phyloP scores from a whole-genome alignment of 2,113 vertebrate genomes.

The Spermophilus dauricus region DNA sequence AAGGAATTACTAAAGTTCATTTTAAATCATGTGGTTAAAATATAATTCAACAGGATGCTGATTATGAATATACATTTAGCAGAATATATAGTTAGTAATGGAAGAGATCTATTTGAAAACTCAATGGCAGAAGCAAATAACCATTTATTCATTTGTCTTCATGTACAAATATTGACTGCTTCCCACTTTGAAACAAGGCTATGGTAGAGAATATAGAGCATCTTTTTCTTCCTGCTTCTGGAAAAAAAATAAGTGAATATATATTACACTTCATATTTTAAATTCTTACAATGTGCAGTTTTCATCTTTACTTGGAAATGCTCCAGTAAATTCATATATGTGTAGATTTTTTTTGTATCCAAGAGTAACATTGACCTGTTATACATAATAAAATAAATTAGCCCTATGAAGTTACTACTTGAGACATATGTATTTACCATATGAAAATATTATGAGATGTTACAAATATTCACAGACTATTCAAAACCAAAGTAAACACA shows the following conservation, averaged over 20 bases:
- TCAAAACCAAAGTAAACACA: slow-evolving; percentile 28
- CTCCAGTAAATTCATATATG: background rate
- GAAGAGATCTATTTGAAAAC: slow-evolving; percentile 46
- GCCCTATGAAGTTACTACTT: background rate
- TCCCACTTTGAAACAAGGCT: background rate
- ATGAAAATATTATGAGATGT: background rate
- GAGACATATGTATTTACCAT: slow-evolving; percentile 15
- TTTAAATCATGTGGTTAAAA: background rate
- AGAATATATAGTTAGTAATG: background rate
- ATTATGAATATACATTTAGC: background rate
- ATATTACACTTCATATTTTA: slow-evolving; percentile 35
- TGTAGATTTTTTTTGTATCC: slow-evolving; percentile 10
- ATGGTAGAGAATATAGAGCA: background rate
- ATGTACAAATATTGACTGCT: slow-evolving; percentile 33
- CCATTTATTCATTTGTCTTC: slow-evolving; percentile 37
- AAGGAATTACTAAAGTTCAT: slow-evolving; percentile 23
- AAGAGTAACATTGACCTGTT: slow-evolving; percentile 23
- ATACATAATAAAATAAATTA: slow-evolving; percentile 14
- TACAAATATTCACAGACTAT: slow-evolving; percentile 18
- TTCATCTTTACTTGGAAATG: slow-evolving; percentile 45
- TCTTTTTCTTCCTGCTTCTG: slow-evolving; percentile 39
- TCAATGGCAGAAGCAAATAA: slow-evolving; percentile 34
- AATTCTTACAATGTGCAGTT: slow-evolving; percentile 28
- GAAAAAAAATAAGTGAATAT: slow-evolving; percentile 34
- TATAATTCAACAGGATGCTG: slow-evolving; percentile 22